These are phyloP conservation scores for Brachypodius melanocephalos DNA, from an alignment of 2,113 vertebrate genomes.

Conservation along the genomic window DNA sequence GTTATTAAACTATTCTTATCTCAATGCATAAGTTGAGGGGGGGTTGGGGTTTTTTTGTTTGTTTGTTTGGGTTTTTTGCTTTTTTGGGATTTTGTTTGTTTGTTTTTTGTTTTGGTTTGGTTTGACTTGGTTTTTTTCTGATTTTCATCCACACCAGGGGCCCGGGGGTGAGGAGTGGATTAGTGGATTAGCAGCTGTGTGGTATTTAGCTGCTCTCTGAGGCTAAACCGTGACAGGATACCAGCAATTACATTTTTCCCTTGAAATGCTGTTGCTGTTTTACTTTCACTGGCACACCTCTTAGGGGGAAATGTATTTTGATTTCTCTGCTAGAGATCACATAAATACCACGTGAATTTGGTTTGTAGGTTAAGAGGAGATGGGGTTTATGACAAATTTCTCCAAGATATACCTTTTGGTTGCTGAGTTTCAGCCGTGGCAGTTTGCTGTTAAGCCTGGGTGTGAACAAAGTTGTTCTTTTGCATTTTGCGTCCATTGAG, in stretches of 20 bases:
- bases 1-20: background rate
- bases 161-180: no score
- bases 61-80: no score
- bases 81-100: no score
- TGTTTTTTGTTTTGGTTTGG: no score
- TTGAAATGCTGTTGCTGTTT: background rate
- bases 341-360: background rate
- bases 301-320: background rate
- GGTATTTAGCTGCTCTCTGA: background rate
- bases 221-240: background rate
- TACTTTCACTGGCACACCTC: background rate
- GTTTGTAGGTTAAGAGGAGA: background rate
- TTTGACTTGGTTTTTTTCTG: no score
- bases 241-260: background rate
- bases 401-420: background rate
- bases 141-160: background rate
- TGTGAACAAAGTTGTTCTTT: background rate
- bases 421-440: background rate
- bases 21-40: background rate
- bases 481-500: background rate
- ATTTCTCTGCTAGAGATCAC: background rate
- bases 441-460: background rate
- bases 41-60: background rate
- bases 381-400: background rate
- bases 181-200: background rate